Evolutionary conservation across 2,888 invertebrate species (phyloP).

Genomic region (Calliphora vomitoria): DNA sequence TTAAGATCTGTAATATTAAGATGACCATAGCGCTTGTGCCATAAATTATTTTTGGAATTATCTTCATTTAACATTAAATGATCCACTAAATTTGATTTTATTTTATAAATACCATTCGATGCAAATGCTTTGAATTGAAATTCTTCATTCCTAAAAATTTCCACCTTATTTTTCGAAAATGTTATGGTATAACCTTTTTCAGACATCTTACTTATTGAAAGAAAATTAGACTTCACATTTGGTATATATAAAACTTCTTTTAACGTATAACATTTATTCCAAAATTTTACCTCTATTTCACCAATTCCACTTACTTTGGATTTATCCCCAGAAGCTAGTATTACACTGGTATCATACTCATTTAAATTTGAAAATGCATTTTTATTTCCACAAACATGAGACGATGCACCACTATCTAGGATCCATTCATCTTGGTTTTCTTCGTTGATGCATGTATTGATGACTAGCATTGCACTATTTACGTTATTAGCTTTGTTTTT

Average conservation of each 20-base stretch:
- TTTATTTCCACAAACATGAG: constrained; percentile 3
- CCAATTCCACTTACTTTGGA: not conserved
- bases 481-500: not conserved
- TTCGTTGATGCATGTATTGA: not conserved
- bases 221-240: constrained; percentile 21
- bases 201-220: constrained; percentile 9
- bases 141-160: not conserved
- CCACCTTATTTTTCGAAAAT: constrained; percentile 8
- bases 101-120: constrained; percentile 7
- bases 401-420: not conserved
- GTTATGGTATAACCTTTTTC: not conserved
- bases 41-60: constrained; percentile 3
- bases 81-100: not conserved
- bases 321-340: not conserved
- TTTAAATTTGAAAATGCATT: not conserved
- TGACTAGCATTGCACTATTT: not conserved
- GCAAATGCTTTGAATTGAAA: constrained; percentile 4
- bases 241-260: constrained; percentile 29
- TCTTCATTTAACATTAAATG: constrained; percentile 14
- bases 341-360: constrained; percentile 6
- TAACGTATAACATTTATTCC: constrained; percentile 11
- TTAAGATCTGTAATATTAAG: constrained; percentile 15
- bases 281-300: constrained; percentile 7
- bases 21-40: constrained; percentile 12
- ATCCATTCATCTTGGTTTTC: not conserved